phyloP scores from a whole-genome alignment of 2,888 invertebrate species.

The Periphyllus acericola region DNA sequence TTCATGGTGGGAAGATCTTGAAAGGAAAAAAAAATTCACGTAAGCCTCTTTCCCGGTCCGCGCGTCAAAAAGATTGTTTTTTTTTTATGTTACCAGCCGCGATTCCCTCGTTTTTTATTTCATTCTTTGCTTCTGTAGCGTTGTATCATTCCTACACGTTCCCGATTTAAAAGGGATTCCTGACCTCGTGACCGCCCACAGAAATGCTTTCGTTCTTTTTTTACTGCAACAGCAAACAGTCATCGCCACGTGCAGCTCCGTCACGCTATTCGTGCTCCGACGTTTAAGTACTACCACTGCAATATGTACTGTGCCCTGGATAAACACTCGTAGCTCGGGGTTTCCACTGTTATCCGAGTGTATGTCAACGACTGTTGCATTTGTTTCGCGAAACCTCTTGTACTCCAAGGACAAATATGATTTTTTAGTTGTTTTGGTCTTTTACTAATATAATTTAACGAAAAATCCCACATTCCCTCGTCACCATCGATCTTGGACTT shows the following conservation, averaged over 20 bases:
- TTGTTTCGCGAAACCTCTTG: no score
- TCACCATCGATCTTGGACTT: no score
- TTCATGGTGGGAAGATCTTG: background rate
- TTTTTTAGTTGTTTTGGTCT: no score
- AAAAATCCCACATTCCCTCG: no score
- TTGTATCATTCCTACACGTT: constrained; percentile 21
- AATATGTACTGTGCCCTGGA: background rate
- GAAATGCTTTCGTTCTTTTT: constrained; percentile 32
- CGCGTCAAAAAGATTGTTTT: background rate
- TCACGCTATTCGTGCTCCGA: background rate
- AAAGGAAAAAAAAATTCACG: background rate
- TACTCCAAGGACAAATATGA: no score
- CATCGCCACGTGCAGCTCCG: constrained; percentile 13
- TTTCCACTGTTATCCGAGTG: constrained; percentile 15
- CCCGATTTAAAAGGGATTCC: background rate
- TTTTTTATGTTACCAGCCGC: background rate
- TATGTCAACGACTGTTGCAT: no score
- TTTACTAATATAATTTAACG: no score
- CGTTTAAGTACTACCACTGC: constrained; percentile 11
- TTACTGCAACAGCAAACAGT: constrained; percentile 26
- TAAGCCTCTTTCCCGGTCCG: background rate
- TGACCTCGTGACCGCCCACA: constrained; percentile 21
- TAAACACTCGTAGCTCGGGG: constrained; percentile 6
- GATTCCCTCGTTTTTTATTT: background rate
- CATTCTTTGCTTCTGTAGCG: background rate